Base-by-base conservation (phyloP, 2,888 invertebrate species). In the Agrochola lychnidis region DNA sequence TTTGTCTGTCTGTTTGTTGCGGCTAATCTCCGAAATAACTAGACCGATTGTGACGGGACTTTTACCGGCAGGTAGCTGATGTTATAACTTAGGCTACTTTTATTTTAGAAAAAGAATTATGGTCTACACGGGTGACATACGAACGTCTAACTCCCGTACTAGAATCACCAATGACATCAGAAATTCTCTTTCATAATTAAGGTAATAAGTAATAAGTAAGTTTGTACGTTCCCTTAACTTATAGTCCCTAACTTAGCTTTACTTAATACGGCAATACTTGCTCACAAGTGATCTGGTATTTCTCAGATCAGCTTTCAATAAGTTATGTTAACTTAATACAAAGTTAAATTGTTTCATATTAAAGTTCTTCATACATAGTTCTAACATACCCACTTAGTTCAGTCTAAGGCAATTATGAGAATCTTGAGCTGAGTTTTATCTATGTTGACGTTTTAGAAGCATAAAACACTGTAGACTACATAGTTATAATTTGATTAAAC, bases 331-430 rank as follows among this genome's bases (percentile, higher is more conserved):
- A 64, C 63, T 68, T 68, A 9, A 63, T 1, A 36, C 62, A 14
- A 81, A 82, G 80, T 79, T 74, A 57, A 79, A 79, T 83, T 83
- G 51, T 56, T 45, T 73, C 61, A 70, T 78, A 70, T 70, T 73
- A 45, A 72, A 70, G 69, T 72, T 83, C 57, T 59, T 67, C 30
- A 68, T 61, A 48, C 66, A 56, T 68, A 83, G 48, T 67, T 73
- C 51, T 56, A 36, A 63, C 14, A 36, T 76, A 25, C 36, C 36
- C 4, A 36, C 48, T 57, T 36, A 42, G 53, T 73, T 51, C 14
- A 61, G 57, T 66, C 22, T 73, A 48, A 83, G 73, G 67, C 25
- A 62, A 73, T 81, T 73, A 73, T 22, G 16, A 67, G 30, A 45
- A 42, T 40, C 42, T 67, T 61, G 12, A 14, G 22, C 9, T n/a